Percentiles rank a stretch among this genome's conserved stretches.
phyloP scores from a whole-genome alignment of 2,797 vertebrate genomes.

The Cryptoprocta ferox region DNA sequence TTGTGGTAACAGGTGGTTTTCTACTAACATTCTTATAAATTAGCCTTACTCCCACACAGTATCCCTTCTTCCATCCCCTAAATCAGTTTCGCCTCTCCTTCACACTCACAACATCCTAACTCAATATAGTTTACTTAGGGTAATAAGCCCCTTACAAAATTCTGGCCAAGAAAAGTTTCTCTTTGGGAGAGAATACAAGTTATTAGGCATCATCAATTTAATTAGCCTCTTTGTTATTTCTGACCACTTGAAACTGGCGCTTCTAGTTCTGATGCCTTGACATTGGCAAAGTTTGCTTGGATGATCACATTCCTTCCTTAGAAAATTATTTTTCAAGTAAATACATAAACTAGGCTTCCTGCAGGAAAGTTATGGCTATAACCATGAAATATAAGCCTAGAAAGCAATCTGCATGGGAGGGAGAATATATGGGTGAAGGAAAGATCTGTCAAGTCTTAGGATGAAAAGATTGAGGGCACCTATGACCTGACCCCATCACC shows the following conservation, averaged over 20 bases:
- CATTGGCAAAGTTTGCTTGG: not conserved
- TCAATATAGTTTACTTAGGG: not conserved
- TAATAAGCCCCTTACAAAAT: not conserved
- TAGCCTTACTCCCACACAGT: not conserved
- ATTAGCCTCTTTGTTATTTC: not conserved
- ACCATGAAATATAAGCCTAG: not conserved
- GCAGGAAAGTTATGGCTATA: not conserved
- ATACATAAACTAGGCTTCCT: not conserved
- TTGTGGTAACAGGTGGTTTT: not conserved
- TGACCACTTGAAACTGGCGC: not conserved
- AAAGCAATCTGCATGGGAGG: not conserved
- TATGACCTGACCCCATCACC: not conserved
- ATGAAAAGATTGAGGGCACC: not conserved
- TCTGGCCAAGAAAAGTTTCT: not conserved
- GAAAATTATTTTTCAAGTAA: slow-evolving; percentile 27
- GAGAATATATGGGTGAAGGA: not conserved
- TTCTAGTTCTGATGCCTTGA: not conserved
- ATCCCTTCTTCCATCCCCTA: not conserved
- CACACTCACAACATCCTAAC: not conserved
- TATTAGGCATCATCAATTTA: not conserved
- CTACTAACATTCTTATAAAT: not conserved
- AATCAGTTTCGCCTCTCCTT: not conserved
- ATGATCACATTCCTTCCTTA: not conserved
- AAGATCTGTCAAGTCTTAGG: not conserved
- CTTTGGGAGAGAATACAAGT: not conserved